Evolutionary conservation across 1,140 invertebrate species (phyloP).

Genomic region (Aphelenchoides avenae): DNA sequence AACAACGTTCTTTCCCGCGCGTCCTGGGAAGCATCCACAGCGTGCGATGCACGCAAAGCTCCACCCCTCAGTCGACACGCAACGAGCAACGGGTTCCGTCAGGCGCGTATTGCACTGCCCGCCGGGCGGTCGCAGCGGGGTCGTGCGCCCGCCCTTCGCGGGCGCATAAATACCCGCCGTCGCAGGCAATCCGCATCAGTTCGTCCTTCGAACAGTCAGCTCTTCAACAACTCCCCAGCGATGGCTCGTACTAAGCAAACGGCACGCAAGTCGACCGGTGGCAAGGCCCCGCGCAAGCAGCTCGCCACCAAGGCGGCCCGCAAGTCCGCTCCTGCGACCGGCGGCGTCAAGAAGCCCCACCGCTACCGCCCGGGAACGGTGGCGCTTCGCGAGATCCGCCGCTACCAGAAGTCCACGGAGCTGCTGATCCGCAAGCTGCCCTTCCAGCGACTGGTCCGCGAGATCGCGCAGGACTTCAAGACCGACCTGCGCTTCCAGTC

Average conservation of each 20-base stretch:
- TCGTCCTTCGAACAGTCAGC: too few species aligned
- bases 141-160: too few species aligned
- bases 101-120: too few species aligned
- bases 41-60: too few species aligned
- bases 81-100: too few species aligned
- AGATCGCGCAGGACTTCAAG: slow-evolving; percentile 77
- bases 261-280: slow-evolving; percentile 72
- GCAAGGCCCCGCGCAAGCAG: slow-evolving; percentile 79
- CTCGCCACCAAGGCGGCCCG: slow-evolving; percentile 74
- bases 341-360: slow-evolving; percentile 75
- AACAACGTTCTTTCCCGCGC: too few species aligned
- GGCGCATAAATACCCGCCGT: too few species aligned
- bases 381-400: slow-evolving; percentile 61
- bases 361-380: slow-evolving; percentile 63
- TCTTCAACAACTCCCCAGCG: too few species aligned
- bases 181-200: too few species aligned
- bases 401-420: slow-evolving; percentile 71
- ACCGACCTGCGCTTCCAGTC: slow-evolving; percentile 75
- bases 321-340: slow-evolving; percentile 73
- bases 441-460: slow-evolving; percentile 64
- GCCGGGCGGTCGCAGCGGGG: too few species aligned
- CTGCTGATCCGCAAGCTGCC: slow-evolving; percentile 66
- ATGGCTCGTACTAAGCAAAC: slow-evolving; percentile 84
- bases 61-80: too few species aligned
- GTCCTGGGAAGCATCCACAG: too few species aligned